phyloP scores from a whole-genome alignment of 1,140 invertebrate species.

The Halesus radiatus region DNA sequence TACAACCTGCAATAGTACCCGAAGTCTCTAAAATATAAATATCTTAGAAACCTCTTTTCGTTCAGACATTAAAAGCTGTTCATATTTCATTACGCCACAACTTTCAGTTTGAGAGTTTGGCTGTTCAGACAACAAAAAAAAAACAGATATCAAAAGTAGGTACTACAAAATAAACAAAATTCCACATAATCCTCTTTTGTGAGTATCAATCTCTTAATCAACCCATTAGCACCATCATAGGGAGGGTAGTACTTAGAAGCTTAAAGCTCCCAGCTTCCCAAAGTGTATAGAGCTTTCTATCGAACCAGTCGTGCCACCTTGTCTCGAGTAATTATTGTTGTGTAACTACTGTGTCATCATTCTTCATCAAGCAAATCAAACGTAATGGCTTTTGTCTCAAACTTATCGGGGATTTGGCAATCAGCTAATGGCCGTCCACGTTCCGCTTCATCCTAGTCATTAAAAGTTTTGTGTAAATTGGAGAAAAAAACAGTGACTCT shows the following conservation, averaged over 20 bases:
- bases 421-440: slow-evolving; percentile 50
- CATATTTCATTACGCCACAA: too few relatives aligned
- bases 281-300: slow-evolving; percentile 41
- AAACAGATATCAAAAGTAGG: too few relatives aligned
- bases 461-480: slow-evolving; percentile 14
- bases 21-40: too few relatives aligned
- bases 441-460: slow-evolving; percentile 24
- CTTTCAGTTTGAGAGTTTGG: too few relatives aligned
- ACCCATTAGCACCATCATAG: slow-evolving; percentile 45
- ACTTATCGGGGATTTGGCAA: slow-evolving; percentile 49
- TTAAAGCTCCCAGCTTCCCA: slow-evolving; percentile 47
- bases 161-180: too few relatives aligned
- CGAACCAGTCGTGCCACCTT: background rate
- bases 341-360: slow-evolving; percentile 49
- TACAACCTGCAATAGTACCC: too few relatives aligned
- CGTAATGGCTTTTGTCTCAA: slow-evolving; percentile 55
- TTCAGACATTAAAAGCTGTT: too few relatives aligned
- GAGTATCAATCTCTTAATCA: slow-evolving; percentile 55
- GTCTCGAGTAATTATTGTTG: slow-evolving; percentile 55
- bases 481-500: background rate
- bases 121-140: too few relatives aligned
- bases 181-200: background rate
- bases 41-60: too few relatives aligned
- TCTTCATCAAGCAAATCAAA: slow-evolving; percentile 55
- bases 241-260: slow-evolving; percentile 49